A percentile compares a stretch with the other conserved stretches of the same genome.
These are phyloP conservation scores for Protonibea diacanthus DNA, from an alignment of 2,797 vertebrate species.

Conservation along the genomic window DNA sequence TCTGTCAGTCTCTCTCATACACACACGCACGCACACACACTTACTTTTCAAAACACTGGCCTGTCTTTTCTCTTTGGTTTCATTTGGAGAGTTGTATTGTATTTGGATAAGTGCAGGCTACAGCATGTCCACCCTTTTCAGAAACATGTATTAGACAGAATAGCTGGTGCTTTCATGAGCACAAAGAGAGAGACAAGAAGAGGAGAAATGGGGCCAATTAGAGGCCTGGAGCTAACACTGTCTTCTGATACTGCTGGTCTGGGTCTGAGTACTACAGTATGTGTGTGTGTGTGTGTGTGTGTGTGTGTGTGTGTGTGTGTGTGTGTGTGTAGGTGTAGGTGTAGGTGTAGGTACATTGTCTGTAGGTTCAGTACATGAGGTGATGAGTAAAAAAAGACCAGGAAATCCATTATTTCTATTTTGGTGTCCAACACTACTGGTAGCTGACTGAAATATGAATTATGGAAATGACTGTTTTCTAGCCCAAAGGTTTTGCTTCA, in stretches of 20 bases:
- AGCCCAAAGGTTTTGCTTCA: constrained; percentile 55
- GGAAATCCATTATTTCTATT: constrained; percentile 78
- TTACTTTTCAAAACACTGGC: constrained; percentile 51
- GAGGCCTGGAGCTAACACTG: constrained; percentile 73
- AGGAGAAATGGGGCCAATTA: constrained; percentile 80
- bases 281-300: constrained; percentile 1
- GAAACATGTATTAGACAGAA: constrained; percentile 64
- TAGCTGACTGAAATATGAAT: constrained; percentile 70
- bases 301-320: not conserved
- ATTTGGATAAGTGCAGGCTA: constrained; percentile 64
- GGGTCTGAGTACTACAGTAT: constrained; percentile 37
- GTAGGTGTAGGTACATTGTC: constrained; percentile 47
- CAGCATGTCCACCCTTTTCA: constrained; percentile 64
- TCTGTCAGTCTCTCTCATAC: constrained; percentile 66
- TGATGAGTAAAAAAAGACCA: constrained; percentile 54
- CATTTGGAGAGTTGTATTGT: constrained; percentile 63
- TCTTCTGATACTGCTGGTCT: constrained; percentile 68
- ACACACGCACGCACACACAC: not conserved
- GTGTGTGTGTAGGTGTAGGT: not conserved
- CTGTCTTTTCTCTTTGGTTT: constrained; percentile 61
- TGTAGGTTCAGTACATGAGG: constrained; percentile 61
- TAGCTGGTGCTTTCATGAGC: constrained; percentile 66
- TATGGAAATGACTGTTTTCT: constrained; percentile 73
- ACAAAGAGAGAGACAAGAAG: constrained; percentile 74
- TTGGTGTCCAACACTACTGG: constrained; percentile 69